A percentile compares a stretch with the other conserved stretches of the same genome.
phyloP scores from a whole-genome alignment of 2,888 invertebrate genomes.

The Drosophila meridionalis region DNA sequence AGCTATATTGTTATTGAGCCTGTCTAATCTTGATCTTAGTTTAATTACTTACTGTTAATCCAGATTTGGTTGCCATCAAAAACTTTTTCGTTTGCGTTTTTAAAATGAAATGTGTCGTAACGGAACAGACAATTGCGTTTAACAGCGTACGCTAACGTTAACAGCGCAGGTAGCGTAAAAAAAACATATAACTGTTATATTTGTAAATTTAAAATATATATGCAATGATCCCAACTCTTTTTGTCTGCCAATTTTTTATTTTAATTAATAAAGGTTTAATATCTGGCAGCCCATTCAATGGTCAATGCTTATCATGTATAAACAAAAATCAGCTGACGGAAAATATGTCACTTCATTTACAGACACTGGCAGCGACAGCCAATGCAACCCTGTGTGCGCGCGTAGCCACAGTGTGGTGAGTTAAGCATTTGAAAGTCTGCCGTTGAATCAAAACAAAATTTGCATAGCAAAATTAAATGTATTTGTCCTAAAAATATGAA shows the following conservation, averaged over 20 bases:
- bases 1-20: too few relatives aligned
- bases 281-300: neutral
- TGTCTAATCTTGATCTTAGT: neutral
- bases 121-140: neutral
- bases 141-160: constrained; percentile 4
- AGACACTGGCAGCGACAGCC: neutral
- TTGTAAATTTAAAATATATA: too few relatives aligned
- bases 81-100: neutral
- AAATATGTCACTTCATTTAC: too few relatives aligned
- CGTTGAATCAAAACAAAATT: neutral
- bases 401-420: constrained; percentile 30
- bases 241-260: neutral
- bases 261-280: neutral
- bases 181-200: neutral
- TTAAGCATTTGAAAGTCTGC: constrained; percentile 23
- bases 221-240: neutral
- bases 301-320: constrained; percentile 1
- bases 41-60: neutral
- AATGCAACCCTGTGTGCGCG: constrained; percentile 35
- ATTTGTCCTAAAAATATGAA: constrained; percentile 52
- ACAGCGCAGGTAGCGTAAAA: neutral
- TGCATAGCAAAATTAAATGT: constrained; percentile 34
- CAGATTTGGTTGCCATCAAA: too few relatives aligned
- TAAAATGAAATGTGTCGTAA: neutral
- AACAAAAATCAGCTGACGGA: constrained; percentile 41